These are phyloP conservation scores for Ciconia maguari DNA, from an alignment of 2,113 vertebrate species.

Conservation along the genomic window DNA sequence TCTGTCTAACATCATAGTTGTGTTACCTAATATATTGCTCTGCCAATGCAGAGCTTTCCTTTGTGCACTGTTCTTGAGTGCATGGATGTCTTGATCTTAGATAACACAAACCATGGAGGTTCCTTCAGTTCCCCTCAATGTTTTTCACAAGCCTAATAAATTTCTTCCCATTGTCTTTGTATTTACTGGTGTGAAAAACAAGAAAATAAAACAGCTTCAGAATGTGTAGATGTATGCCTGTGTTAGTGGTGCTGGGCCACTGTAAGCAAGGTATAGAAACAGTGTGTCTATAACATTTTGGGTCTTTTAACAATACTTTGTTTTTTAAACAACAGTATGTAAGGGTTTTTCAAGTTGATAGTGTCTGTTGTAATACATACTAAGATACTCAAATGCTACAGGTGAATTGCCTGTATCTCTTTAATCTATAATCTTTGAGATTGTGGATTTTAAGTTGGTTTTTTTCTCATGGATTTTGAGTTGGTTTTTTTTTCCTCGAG, in stretches of 20 bases:
- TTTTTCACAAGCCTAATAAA: neutral
- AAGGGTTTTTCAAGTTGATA: neutral
- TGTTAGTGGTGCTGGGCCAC: neutral
- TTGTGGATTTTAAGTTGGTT: neutral
- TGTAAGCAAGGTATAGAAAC: neutral
- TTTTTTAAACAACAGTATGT: neutral
- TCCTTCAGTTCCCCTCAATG: neutral
- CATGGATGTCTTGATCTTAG: neutral
- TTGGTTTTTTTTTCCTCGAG: neutral
- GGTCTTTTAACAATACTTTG: neutral
- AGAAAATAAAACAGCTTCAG: neutral
- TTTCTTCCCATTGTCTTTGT: neutral
- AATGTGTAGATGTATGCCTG: neutral
- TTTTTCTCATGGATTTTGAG: neutral
- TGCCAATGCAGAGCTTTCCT: neutral
- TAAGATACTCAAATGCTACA: neutral
- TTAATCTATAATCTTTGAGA: neutral
- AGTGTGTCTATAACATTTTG: neutral
- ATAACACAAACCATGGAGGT: neutral
- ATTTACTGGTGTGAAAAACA: neutral
- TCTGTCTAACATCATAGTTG: neutral
- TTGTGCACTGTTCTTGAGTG: neutral
- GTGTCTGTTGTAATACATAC: neutral
- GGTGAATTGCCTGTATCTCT: neutral
- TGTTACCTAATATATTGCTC: neutral